These are phyloP conservation scores for Eunapius fragilis DNA, from an alignment of 37 sponge, comb jelly and placozoan genomes.

Conservation along the genomic window DNA sequence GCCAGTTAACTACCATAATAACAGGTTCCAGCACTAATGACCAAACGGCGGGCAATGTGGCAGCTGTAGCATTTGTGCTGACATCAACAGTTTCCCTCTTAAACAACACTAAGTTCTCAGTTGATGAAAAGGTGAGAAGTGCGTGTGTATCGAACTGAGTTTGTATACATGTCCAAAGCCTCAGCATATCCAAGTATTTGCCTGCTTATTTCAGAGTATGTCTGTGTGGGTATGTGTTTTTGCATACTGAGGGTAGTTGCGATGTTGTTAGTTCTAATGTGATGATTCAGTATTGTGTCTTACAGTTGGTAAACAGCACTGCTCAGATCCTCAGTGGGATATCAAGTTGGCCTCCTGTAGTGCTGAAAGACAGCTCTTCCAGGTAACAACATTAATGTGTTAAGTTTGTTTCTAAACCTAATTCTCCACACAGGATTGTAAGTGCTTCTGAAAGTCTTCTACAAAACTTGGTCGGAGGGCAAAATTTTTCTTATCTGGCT, in stretches of 20 bases:
- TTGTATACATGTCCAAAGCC: no score
- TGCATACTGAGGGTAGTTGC: no score
- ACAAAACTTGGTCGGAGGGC: conserved; percentile 5
- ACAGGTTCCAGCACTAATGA: conserved; percentile 9
- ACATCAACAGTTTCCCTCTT: background rate
- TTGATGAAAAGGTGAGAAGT: conserved; percentile 21
- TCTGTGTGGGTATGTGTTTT: no score
- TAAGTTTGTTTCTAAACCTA: background rate
- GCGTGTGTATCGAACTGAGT: no score
- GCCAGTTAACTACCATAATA: background rate
- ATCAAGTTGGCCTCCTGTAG: conserved; percentile 44
- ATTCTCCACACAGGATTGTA: conserved; percentile 27
- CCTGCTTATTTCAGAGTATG: background rate
- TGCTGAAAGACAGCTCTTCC: conserved; percentile 20
- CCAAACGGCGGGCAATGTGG: conserved; percentile 39
- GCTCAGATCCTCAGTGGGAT: conserved; percentile 31
- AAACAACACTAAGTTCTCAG: background rate
- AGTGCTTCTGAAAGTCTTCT: conserved; percentile 36
- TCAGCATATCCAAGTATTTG: background rate
- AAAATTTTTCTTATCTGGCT: conserved; percentile 1
- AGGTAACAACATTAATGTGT: conserved; percentile 6
- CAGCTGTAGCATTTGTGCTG: conserved; percentile 10
- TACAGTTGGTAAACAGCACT: conserved; percentile 21
- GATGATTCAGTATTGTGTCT: no score
- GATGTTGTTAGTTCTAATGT: no score